A percentile compares a stretch with the other conserved stretches of the same genome.
Evolutionary conservation across 92 coral and sea anemone species (phyloP).

Genomic region (Umimayanthus kanabou): DNA sequence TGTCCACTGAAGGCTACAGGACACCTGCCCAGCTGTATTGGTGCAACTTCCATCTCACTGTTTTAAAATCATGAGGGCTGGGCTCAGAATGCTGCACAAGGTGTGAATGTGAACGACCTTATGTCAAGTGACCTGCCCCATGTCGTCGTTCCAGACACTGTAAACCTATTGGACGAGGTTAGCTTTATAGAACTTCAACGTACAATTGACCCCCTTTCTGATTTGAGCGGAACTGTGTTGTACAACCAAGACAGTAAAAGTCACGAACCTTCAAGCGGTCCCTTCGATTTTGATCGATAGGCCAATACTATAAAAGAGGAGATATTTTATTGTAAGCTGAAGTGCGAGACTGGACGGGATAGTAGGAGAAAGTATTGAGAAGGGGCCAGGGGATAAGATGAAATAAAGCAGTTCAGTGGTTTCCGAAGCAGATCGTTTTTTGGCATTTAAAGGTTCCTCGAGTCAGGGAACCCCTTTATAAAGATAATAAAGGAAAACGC

Average conservation of each 20-base stretch:
- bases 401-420: too few relatives aligned
- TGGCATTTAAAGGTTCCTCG: too few relatives aligned
- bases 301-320: neutral
- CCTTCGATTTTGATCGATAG: neutral
- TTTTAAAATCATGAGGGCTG: neutral
- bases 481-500: too few relatives aligned
- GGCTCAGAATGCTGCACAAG: conserved; percentile 15
- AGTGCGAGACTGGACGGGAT: too few relatives aligned
- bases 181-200: conserved; percentile 45
- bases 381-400: too few relatives aligned
- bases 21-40: conserved; percentile 27
- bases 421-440: too few relatives aligned
- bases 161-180: conserved; percentile 40
- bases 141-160: conserved; percentile 53
- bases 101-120: conserved; percentile 38
- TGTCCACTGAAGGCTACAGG: neutral
- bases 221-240: conserved; percentile 44
- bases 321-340: too few relatives aligned
- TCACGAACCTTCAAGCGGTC: neutral
- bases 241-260: conserved; percentile 25
- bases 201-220: conserved; percentile 51
- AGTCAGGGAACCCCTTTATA: too few relatives aligned
- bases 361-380: too few relatives aligned
- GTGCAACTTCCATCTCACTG: conserved; percentile 13
- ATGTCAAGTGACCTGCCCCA: conserved; percentile 52